Evolutionary conservation across 2,797 vertebrate genomes (phyloP).

Genomic region (Denticeps clupeoides): DNA sequence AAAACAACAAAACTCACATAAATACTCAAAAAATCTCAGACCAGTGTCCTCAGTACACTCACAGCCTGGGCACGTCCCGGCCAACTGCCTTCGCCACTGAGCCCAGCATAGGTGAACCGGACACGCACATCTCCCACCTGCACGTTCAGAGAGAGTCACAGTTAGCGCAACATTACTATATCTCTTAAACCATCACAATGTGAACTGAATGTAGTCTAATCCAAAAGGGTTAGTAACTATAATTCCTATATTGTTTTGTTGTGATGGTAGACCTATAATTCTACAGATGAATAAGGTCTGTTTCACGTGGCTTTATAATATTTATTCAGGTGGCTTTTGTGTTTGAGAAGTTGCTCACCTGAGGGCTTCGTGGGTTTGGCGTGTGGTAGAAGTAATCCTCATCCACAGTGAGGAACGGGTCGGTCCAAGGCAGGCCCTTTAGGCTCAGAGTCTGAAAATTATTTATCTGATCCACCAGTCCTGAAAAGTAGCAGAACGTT

Average conservation of each 20-base stretch:
- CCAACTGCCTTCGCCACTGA: conserved; percentile 62
- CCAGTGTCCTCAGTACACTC: too few relatives aligned
- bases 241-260: too few relatives aligned
- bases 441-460: conserved; percentile 78
- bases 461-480: conserved; percentile 78
- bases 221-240: too few relatives aligned
- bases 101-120: conserved; percentile 81
- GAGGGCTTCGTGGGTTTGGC: conserved; percentile 67
- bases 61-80: conserved; percentile 70
- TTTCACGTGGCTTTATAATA: not conserved
- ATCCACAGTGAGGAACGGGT: conserved; percentile 68
- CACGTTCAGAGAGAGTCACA: conserved; percentile 2
- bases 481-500: conserved; percentile 41
- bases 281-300: not conserved
- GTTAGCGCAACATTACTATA: too few relatives aligned
- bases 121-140: conserved; percentile 92
- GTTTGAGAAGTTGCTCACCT: conserved; percentile 50
- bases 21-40: too few relatives aligned
- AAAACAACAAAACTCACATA: too few relatives aligned
- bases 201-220: too few relatives aligned
- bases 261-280: too few relatives aligned
- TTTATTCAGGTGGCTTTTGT: not conserved
- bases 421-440: conserved; percentile 48
- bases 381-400: conserved; percentile 93
- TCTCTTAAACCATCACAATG: too few relatives aligned